These are phyloP conservation scores for Syngnathus acus DNA, from an alignment of 2,797 vertebrate genomes.

Conservation along the genomic window DNA sequence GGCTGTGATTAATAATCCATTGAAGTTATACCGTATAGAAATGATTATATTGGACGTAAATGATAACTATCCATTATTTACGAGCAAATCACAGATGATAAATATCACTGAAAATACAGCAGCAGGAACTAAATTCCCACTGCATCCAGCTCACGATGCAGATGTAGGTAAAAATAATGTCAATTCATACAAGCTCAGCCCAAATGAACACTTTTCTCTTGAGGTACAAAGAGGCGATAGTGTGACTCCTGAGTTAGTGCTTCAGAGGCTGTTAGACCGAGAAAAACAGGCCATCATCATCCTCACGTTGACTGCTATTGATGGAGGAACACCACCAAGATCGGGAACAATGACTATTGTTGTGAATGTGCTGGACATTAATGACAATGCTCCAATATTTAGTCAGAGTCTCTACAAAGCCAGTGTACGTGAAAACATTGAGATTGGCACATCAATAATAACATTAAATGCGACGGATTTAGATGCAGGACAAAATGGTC, in stretches of 20 bases:
- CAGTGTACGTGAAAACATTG: slow-evolving; percentile 66
- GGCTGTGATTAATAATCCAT: no score
- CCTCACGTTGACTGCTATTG: slow-evolving; percentile 49
- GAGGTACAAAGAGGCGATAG: slow-evolving; percentile 35
- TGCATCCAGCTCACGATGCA: no score
- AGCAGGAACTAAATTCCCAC: slow-evolving; percentile 62
- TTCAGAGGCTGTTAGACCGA: slow-evolving; percentile 51
- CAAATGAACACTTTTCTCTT: slow-evolving; percentile 72
- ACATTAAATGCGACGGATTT: no score
- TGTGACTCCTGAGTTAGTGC: slow-evolving; percentile 45
- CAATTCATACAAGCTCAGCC: slow-evolving; percentile 71
- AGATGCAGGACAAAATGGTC: slow-evolving; percentile 46
- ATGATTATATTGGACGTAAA: slow-evolving; percentile 45
- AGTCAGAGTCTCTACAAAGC: slow-evolving; percentile 32
- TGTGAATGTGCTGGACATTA: no score
- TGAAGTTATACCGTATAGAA: no score
- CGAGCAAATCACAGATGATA: slow-evolving; percentile 3
- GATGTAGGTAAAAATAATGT: slow-evolving; percentile 62
- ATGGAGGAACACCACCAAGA: slow-evolving; percentile 55
- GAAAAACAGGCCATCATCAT: slow-evolving; percentile 43
- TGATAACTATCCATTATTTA: slow-evolving; percentile 57
- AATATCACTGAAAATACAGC: slow-evolving; percentile 40
- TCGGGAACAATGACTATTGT: slow-evolving; percentile 34
- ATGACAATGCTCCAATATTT: no score
- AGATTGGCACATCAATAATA: slow-evolving; percentile 34